Base-by-base conservation (phyloP, 2,797 vertebrate genomes). In the Megalops cyprinoides region DNA sequence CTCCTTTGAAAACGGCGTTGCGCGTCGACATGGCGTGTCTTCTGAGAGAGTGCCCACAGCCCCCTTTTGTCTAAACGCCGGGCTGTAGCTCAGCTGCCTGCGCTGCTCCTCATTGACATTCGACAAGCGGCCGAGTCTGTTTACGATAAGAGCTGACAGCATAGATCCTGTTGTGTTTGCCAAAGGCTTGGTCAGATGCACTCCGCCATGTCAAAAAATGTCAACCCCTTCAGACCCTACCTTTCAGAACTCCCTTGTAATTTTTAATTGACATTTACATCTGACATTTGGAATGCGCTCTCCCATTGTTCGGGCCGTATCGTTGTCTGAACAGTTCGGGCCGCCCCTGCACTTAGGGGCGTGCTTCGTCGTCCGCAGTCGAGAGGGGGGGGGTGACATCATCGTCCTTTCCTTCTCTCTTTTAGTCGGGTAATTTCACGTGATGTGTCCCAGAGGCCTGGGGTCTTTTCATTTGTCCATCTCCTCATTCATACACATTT, bases 211-310 rank as follows among this genome's bases (percentile, higher is more conserved):
- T 95, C 95, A 93, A 90, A 93, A 91, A 91, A 89, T 92, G 91
- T 95, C 94, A 95, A 87, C 90, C 92, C 91, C 91, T 90, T 91
- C 91, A 94, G 88, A 93, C 89, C 88, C 91, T 92, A 91, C 92
- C 93, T 95, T 95, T 95, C 92, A 93, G 89, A 91, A 92, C 91
- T 91, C 87, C 89, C 92, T 89, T 94, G 93, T 95, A 94, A 94
- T 95, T 95, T 96, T 96, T 96, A 96, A 95, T 95, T 97, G 96
- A 95, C 95, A 95, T 96, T 95, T 96, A 92, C 93, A 91, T 93
- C 93, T 96, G 95, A 95, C 94, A 95, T 94, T 96, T 95, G 90
- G 91, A 93, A 90, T 93, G 90, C 90, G 89, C 88, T 92, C 90
- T 91, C 87, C 92, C 89, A 89, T 84, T 93, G 90, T 93, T 93